These are phyloP conservation scores for Clitarchus hookeri DNA, from an alignment of 2,888 invertebrate species.

Conservation along the genomic window DNA sequence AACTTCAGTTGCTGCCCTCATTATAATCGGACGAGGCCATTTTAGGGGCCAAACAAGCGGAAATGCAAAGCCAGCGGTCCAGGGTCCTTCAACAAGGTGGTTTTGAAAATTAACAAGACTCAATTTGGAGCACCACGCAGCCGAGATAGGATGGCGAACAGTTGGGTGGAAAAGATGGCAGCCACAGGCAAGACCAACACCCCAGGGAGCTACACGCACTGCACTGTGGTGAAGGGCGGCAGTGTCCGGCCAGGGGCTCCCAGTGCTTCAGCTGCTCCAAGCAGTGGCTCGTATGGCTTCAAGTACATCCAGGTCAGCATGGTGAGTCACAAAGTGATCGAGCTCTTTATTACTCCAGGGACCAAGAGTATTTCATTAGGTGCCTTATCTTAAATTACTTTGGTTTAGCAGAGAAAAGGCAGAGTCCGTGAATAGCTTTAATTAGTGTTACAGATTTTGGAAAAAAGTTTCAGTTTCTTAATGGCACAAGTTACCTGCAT, in stretches of 20 bases:
- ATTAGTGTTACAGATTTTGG: conserved; percentile 6
- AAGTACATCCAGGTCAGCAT: not conserved
- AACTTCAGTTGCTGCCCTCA: not conserved
- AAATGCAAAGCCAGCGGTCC: not conserved
- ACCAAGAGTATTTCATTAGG: not conserved
- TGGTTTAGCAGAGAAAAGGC: not conserved
- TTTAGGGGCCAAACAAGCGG: not conserved
- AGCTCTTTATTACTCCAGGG: not conserved
- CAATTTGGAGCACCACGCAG: not conserved
- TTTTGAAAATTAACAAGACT: not conserved
- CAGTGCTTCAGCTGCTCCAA: not conserved
- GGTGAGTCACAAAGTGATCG: not conserved
- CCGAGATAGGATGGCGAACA: not conserved
- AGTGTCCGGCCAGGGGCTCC: not conserved
- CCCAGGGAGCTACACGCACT: not conserved
- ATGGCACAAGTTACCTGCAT: not conserved
- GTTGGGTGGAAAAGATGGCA: not conserved
- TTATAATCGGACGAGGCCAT: not conserved
- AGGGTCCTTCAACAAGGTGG: not conserved
- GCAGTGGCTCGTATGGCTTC: not conserved
- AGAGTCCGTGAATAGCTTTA: not conserved
- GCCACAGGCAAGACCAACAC: not conserved
- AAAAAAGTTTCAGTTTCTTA: not conserved
- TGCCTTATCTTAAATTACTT: not conserved
- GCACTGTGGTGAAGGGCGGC: not conserved